A percentile compares a stretch with the other conserved stretches of the same genome.
phyloP scores from a whole-genome alignment of 2,888 invertebrate genomes.

The Cremastinae sp. region DNA sequence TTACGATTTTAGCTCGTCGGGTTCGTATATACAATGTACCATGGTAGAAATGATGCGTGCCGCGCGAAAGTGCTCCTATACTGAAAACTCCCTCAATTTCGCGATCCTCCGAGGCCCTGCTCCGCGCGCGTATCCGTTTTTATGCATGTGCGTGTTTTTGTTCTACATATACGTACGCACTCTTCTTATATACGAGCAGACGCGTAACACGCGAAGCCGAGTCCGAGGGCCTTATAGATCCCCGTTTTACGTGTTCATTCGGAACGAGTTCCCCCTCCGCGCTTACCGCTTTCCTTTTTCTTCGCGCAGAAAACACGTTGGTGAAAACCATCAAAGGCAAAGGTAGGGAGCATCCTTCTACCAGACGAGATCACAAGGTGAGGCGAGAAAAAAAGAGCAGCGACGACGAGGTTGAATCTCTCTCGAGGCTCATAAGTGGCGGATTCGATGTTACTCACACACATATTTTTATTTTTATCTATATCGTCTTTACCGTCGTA shows the following conservation, averaged over 20 bases:
- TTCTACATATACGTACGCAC: too few species aligned
- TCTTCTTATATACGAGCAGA: neutral
- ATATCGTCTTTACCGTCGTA: too few species aligned
- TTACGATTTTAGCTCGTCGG: slow-evolving; percentile 66
- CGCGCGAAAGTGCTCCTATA: slow-evolving; percentile 33
- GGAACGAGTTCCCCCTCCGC: slow-evolving; percentile 14
- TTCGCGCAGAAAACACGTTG: neutral
- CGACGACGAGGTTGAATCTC: slow-evolving; percentile 36
- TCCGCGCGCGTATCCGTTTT: neutral
- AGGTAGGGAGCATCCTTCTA: slow-evolving; percentile 4
- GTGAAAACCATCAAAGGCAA: slow-evolving; percentile 45
- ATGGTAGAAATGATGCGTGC: slow-evolving; percentile 41
- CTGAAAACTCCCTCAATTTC: slow-evolving; percentile 39
- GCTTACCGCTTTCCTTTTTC: neutral
- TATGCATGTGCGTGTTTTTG: slow-evolving; percentile 1
- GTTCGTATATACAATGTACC: slow-evolving; percentile 17
- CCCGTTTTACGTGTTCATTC: slow-evolving; percentile 29
- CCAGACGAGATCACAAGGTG: slow-evolving; percentile 40
- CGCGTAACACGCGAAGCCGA: slow-evolving; percentile 20
- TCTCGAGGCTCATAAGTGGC: slow-evolving; percentile 42
- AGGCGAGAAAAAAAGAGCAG: slow-evolving; percentile 44
- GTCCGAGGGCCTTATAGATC: slow-evolving; percentile 9
- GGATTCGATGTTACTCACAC: slow-evolving; percentile 34
- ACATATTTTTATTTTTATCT: slow-evolving; percentile 5
- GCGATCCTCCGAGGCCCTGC: slow-evolving; percentile 18